Evolutionary conservation across 2,113 vertebrate species (phyloP), one percentile per base, ranked within the genome.

Genomic region (Cairina moschata): DNA sequence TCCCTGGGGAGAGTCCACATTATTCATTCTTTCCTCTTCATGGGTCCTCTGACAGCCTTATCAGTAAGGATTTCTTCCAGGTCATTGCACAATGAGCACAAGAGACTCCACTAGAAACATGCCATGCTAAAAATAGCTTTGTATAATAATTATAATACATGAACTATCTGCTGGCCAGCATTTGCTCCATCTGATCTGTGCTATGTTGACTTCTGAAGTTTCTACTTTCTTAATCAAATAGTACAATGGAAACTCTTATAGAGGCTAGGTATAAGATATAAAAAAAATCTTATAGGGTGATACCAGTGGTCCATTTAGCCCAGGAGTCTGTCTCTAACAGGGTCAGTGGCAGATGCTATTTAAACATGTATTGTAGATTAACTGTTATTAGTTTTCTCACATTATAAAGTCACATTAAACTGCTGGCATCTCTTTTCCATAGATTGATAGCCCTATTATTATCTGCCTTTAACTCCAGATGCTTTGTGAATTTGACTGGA

Each of bases 11-110:
- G 34, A 82, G 48, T 20, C 42, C 65, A 73, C 54, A 40, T 92
- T 91, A 82, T 92, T 87, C 42, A 72, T 86, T 40, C 46, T 86
- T 80, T 90, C 73, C 12, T 88, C 34, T 72, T 88, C 60, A 56
- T 66, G 48, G 56, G 23, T 92, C 44, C 32, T 81, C 73, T 93
- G 88, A 71, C 90, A 94, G 52, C 52, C 68, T 91, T 74, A 83
- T 71, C 72, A 83, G 87, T 55, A 90, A 71, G 85, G 80, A 72
- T 82, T 96, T 82, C 80, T 93, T 94, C 86, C 90, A 91, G 73
- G 83, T 93, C 91, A 83, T 46, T 86, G 66, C 65, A 88, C 68
- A 65, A 54, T 23, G 55, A 82, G 23, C 40, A 83, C 0, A 0
- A 63, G 87, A 93, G 63, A n/a, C 28, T 82, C 29, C 2, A 38